Evolutionary conservation across 2,797 vertebrate genomes (phyloP), one percentile per base, ranked within the genome.

Genomic region (Gallinago solitaria): DNA sequence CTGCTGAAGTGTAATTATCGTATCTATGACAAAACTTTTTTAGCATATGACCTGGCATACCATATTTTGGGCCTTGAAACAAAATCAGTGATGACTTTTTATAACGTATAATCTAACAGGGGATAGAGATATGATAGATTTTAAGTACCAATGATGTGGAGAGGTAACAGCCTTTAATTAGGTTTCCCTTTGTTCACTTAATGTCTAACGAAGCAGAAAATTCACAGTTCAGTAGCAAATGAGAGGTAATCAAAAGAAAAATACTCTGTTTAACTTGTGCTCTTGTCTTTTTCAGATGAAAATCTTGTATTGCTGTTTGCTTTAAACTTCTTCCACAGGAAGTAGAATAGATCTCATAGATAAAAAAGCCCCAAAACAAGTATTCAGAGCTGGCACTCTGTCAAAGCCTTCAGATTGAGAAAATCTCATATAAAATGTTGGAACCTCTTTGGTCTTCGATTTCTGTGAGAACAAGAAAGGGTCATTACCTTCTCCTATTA

Each of bases 21-120:
- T 74, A 95, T 63, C 51, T 87, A 77, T 91, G 87, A 91, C 85
- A 97, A 96, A 95, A 27, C 63, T 92, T 94, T 95, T 95, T 97
- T 96, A 97, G 88, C 57, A 65, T 82, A 84, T 89, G 93, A 92
- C 74, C 95, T 89, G 78, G 83, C 74, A 94, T 79, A 94, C 19
- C 8, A 12, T 82, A 95, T 95, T 96, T 96, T 96, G 80, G 83
- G 23, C 79, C 84, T 43, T 69, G 91, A 96, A 96, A 85, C 28
- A 94, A 89, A 95, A 94, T 10, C 28, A 91, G 60, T 28, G 30
- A 69, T 87, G 3, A 23, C 18, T 77, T 96, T 97, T 95, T 79
- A 41, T 45, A 79, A 91, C 30, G 45, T 32, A 4, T 47, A 77
- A 56, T 70, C 80, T 94, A 61, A 75, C 23, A 69, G 18, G 30